phyloP scores from a whole-genome alignment of 2,797 vertebrate species.

The Molossus alvarezi region DNA sequence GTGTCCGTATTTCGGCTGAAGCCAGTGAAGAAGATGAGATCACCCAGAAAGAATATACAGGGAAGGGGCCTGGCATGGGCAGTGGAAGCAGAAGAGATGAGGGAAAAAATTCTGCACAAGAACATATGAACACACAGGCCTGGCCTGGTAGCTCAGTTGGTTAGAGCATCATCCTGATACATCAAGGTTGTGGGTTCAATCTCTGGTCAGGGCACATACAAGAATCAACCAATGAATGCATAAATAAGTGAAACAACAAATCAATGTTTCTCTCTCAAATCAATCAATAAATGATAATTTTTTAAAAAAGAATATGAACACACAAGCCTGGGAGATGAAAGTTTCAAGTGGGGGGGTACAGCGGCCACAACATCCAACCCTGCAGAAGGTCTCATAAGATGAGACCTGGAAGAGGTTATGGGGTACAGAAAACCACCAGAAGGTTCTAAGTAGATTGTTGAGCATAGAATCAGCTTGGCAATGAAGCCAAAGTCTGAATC shows the following conservation, averaged over 20 bases:
- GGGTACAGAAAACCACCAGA: neutral
- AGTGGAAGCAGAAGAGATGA: neutral
- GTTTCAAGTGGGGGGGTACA: rapidly evolving
- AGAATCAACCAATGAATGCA: neutral
- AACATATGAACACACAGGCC: neutral
- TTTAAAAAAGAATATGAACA: neutral
- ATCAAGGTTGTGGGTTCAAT: neutral
- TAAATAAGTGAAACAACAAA: neutral
- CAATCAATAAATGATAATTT: no score
- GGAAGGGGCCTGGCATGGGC: neutral
- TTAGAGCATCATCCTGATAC: neutral
- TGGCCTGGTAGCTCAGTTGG: neutral
- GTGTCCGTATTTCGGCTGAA: neutral
- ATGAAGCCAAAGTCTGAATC: neutral
- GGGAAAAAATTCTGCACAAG: neutral
- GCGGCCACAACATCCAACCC: no score
- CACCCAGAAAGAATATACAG: neutral
- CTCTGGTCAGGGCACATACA: neutral
- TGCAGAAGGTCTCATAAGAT: neutral
- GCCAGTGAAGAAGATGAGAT: neutral
- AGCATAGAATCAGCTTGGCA: neutral
- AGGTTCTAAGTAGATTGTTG: neutral
- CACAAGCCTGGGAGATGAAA: neutral
- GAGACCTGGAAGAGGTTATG: neutral
- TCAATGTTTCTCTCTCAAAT: neutral